Conservation (phyloP, 2,888 invertebrate species). For the Emmelina monodactyla region DNA sequence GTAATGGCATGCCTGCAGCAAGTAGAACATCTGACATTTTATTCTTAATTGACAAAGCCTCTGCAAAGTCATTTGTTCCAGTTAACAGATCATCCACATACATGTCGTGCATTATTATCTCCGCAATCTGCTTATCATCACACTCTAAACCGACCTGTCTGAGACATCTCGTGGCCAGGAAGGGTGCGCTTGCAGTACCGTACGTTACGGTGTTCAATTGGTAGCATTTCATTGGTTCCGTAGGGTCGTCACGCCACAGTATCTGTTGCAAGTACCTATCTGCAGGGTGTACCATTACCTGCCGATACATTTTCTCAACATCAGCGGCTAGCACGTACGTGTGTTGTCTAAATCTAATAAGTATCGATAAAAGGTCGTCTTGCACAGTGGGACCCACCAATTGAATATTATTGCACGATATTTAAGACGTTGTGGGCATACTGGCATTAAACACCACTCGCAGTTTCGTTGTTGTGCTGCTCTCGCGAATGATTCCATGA, state of each 20-base stretch:
- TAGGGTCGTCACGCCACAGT: not conserved
- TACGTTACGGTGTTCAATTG: conserved; percentile 19
- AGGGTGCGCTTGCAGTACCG: conserved; percentile 20
- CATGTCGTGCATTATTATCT: conserved; percentile 18
- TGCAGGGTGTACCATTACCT: not conserved
- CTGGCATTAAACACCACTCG: conserved; percentile 1
- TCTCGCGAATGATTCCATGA: not conserved
- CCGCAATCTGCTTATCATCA: conserved; percentile 8
- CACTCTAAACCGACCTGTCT: conserved; percentile 17
- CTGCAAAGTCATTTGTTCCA: conserved; percentile 9
- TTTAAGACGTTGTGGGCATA: not conserved
- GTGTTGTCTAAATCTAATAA: not conserved
- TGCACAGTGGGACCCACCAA: not conserved
- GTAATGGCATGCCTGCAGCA: conserved; percentile 15
- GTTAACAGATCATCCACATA: conserved; percentile 18
- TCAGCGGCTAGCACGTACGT: not conserved
- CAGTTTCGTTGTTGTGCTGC: not conserved
- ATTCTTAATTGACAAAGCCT: conserved; percentile 6
- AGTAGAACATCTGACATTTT: conserved; percentile 12
- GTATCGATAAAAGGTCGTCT: conserved; percentile 1
- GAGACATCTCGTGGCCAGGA: conserved; percentile 17
- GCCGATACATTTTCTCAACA: not conserved
- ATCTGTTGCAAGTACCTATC: not conserved
- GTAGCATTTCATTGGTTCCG: conserved; percentile 1
- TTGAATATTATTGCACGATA: conserved; percentile 1